Conservation (phyloP, 1,140 invertebrate genomes). For the Cotesia chilonis region DNA sequence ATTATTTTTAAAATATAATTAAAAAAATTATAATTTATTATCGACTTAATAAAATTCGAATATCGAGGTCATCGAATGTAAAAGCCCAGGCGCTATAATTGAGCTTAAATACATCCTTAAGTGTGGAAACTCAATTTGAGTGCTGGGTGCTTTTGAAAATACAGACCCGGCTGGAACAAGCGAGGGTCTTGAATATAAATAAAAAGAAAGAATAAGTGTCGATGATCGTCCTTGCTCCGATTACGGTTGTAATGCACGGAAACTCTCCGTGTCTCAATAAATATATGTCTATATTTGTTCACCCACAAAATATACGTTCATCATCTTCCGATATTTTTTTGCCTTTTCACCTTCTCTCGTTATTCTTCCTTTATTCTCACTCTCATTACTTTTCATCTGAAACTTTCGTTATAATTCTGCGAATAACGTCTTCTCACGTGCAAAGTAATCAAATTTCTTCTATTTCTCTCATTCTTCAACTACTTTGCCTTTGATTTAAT, state of each 20-base stretch:
- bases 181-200: not conserved
- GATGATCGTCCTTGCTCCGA: constrained; percentile 48
- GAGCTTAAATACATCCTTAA: constrained; percentile 28
- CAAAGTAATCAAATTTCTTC: too few relatives aligned
- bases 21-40: too few relatives aligned
- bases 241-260: constrained; percentile 39
- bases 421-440: not conserved
- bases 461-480: too few relatives aligned
- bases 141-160: not conserved
- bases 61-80: not conserved
- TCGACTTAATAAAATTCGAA: too few relatives aligned
- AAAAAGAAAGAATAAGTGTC: not conserved
- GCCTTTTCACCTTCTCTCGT: too few relatives aligned
- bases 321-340: too few relatives aligned
- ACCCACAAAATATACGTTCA: too few relatives aligned
- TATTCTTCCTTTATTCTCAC: not conserved
- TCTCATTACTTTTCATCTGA: not conserved
- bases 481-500: too few relatives aligned
- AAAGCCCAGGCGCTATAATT: constrained; percentile 12
- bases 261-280: too few relatives aligned
- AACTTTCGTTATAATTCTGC: not conserved
- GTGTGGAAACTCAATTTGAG: constrained; percentile 16
- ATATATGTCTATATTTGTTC: too few relatives aligned
- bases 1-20: not conserved
- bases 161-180: not conserved